Percentiles rank a stretch among this genome's conserved stretches.
phyloP scores from a whole-genome alignment of 2,888 invertebrate genomes.

The Lobophora halterata region DNA sequence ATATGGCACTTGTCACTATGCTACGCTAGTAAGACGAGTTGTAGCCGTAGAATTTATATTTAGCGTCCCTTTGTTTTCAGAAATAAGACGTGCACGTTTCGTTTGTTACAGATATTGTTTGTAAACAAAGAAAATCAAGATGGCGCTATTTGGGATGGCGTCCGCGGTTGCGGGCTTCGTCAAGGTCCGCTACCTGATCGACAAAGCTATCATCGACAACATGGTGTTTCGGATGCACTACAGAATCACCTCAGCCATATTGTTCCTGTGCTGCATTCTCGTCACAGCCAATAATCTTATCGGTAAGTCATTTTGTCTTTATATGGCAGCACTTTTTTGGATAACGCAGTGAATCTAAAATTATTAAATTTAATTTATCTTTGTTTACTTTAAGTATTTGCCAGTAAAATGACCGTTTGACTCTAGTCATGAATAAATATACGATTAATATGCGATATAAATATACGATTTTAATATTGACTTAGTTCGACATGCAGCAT shows the following conservation, averaged over 20 bases:
- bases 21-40: slow-evolving; percentile 38
- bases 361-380: too few species aligned
- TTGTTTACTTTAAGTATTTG: too few species aligned
- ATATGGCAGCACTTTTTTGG: neutral
- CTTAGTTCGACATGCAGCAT: too few species aligned
- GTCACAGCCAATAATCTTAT: slow-evolving; percentile 94
- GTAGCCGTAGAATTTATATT: slow-evolving; percentile 49
- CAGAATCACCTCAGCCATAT: slow-evolving; percentile 91
- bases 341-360: neutral
- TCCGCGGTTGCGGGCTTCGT: slow-evolving; percentile 95
- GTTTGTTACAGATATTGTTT: slow-evolving; percentile 51
- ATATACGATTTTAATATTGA: too few species aligned
- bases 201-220: slow-evolving; percentile 94
- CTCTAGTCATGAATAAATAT: too few species aligned
- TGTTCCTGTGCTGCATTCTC: slow-evolving; percentile 92
- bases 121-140: slow-evolving; percentile 64
- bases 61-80: slow-evolving; percentile 48
- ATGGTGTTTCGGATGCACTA: slow-evolving; percentile 95
- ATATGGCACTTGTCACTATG: slow-evolving; percentile 64
- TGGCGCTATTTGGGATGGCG: slow-evolving; percentile 92
- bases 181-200: slow-evolving; percentile 93
- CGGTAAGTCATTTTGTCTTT: slow-evolving; percentile 82
- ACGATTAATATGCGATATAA: too few species aligned
- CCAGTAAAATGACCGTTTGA: too few species aligned
- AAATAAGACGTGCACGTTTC: slow-evolving; percentile 30